Percentiles rank a stretch among this genome's conserved stretches.
Evolutionary conservation across 2,888 invertebrate genomes (phyloP).

Genomic region (Zootermopsis nevadensis): DNA sequence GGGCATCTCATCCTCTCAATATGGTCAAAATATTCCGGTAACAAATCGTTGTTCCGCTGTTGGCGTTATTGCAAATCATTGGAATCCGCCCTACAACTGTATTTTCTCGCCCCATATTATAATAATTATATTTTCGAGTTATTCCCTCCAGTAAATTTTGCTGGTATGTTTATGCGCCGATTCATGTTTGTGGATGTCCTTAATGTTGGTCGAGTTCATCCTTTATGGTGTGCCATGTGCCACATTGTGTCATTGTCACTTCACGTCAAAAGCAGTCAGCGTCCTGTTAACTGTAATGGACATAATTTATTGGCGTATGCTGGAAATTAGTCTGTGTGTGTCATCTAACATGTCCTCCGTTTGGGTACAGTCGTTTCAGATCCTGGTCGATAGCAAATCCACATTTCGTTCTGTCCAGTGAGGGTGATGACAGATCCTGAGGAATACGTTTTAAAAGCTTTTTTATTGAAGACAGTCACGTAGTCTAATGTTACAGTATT

Average conservation of each 20-base stretch:
- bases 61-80: neutral
- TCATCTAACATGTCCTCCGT: constrained; percentile 13
- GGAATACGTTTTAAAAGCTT: too few relatives aligned
- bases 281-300: constrained; percentile 30
- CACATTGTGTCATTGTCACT: constrained; percentile 33
- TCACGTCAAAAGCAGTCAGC: constrained; percentile 24
- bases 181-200: constrained; percentile 11
- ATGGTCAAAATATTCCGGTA: neutral
- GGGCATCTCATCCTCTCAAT: neutral
- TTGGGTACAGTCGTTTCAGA: constrained; percentile 4
- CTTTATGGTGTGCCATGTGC: constrained; percentile 19
- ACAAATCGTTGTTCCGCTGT: constrained; percentile 22
- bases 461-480: too few relatives aligned
- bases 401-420: too few relatives aligned
- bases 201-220: constrained; percentile 12
- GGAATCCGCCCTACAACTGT: neutral
- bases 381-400: too few relatives aligned
- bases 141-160: neutral
- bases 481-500: too few relatives aligned
- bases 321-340: constrained; percentile 40
- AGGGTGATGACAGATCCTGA: too few relatives aligned
- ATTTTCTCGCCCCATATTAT: neutral
- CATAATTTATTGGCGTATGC: constrained; percentile 38
- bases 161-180: constrained; percentile 28
- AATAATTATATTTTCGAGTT: constrained; percentile 36